A percentile compares a stretch with the other conserved stretches of the same genome.
Evolutionary conservation across 2,797 vertebrate genomes (phyloP).

Genomic region (Hipposideros larvatus): DNA sequence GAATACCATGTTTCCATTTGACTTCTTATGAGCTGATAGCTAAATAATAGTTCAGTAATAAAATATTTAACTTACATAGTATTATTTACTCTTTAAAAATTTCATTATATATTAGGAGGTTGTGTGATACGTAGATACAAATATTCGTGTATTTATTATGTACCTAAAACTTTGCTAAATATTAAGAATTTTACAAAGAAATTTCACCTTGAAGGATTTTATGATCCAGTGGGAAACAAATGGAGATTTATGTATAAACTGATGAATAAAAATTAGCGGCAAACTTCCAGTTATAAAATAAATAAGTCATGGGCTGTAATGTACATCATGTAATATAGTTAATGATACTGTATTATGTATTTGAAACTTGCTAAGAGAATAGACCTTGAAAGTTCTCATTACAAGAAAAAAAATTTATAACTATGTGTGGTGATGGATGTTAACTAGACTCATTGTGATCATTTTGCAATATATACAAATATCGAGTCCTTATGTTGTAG

Average conservation of each 20-base stretch:
- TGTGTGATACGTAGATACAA: background rate
- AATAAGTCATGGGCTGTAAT: background rate
- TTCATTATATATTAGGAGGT: background rate
- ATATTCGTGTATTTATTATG: background rate
- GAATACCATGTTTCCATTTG: background rate
- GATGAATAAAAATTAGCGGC: slow-evolving; percentile 3
- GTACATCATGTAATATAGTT: background rate
- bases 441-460: background rate
- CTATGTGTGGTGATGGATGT: background rate
- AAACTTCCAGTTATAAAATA: background rate
- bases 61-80: background rate
- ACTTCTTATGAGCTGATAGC: background rate
- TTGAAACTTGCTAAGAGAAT: background rate
- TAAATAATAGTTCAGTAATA: background rate
- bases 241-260: background rate
- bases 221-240: background rate
- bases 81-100: background rate
- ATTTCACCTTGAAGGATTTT: background rate
- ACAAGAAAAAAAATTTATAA: background rate
- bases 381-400: background rate
- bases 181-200: background rate
- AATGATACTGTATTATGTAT: background rate
- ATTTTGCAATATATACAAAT: background rate
- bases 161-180: slow-evolving; percentile 35
- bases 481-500: too few species aligned